Base-by-base conservation (phyloP, 1,140 invertebrate genomes). In the Luehdorfia chinensis region DNA sequence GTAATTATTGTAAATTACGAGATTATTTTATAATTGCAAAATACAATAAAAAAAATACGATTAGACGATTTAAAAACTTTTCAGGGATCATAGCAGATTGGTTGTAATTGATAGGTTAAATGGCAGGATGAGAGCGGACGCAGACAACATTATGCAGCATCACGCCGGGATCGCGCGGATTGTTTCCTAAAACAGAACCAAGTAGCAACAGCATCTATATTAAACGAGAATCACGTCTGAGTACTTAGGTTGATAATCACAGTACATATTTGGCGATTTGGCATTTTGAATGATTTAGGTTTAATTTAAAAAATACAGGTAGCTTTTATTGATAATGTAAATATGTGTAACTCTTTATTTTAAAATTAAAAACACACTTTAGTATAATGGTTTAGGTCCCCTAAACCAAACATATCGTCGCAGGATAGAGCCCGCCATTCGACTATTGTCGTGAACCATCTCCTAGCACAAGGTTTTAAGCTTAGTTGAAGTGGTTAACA, bases 151-250 rank as follows among this genome's bases (percentile, higher is more conserved):
- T 85, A 85, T 85, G 79, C 81, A 77, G 61, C 63, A 72, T 73
- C 81, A 85, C 81, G 81, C 62, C 55, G 68, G 79, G 81, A 85
- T 84, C 75, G 77, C 60, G 61, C 66, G 71, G 77, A 84, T 84
- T 81, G 81, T 86, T 75, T 80, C 75, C 76, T 76, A 75, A 76
- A 81, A 80, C 79, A 75, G 69, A 68, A 79, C 80, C 64, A 70
- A 66, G 75, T 62, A 66, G 58, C 63, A 63, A 64, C 75, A 53
- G 53, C 57, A 67, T 54, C 68, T 67, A 70, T 75, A 76, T 79
- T 78, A 75, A 77, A 73, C 69, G 63, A 55, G 58, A 73, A 63
- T 59, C 32, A 47, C 36, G 12, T 45, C 46, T 49, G 23, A 19
- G 41, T 54, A 25, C 21, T 28, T 31, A 39, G 6, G 27, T 18